Conservation (phyloP, 2,797 vertebrate species). For the Muraenolepis orangiensis region DNA sequence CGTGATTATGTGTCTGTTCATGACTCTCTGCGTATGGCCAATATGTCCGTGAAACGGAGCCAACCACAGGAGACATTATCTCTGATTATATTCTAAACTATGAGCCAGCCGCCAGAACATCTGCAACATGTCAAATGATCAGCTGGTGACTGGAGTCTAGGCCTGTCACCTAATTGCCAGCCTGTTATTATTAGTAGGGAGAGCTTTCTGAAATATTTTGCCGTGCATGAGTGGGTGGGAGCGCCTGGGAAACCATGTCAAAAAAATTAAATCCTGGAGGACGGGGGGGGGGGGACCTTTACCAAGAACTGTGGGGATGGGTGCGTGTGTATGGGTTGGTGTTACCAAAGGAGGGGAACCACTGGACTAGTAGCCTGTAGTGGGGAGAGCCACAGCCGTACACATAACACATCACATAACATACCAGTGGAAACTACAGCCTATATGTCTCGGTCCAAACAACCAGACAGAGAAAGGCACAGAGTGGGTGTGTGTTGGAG, state of each 20-base stretch:
- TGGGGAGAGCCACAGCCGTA: background rate
- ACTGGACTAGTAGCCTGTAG: background rate
- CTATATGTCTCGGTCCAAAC: constrained; percentile 15
- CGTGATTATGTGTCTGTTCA: constrained; percentile 58
- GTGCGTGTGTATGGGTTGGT: too few species aligned
- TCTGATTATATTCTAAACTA: constrained; percentile 71
- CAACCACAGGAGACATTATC: constrained; percentile 65
- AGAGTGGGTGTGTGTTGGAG: background rate
- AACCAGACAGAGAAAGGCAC: constrained; percentile 19
- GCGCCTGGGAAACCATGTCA: too few species aligned
- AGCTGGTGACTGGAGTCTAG: background rate
- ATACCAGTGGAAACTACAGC: constrained; percentile 5
- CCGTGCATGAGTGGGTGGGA: too few species aligned
- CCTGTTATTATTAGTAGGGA: too few species aligned
- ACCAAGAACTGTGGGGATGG: too few species aligned
- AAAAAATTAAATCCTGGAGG: too few species aligned
- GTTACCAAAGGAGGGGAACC: too few species aligned
- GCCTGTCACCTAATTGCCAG: too few species aligned
- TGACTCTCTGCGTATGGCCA: constrained; percentile 53
- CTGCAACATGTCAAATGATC: constrained; percentile 65
- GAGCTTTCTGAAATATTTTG: too few species aligned
- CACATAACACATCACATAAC: constrained; percentile 7
- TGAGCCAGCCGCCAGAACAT: constrained; percentile 56
- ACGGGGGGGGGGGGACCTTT: too few species aligned
- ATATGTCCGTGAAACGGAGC: constrained; percentile 62